Base-by-base conservation (phyloP, 2,113 vertebrate species). In the Oreocharis arfaki region DNA sequence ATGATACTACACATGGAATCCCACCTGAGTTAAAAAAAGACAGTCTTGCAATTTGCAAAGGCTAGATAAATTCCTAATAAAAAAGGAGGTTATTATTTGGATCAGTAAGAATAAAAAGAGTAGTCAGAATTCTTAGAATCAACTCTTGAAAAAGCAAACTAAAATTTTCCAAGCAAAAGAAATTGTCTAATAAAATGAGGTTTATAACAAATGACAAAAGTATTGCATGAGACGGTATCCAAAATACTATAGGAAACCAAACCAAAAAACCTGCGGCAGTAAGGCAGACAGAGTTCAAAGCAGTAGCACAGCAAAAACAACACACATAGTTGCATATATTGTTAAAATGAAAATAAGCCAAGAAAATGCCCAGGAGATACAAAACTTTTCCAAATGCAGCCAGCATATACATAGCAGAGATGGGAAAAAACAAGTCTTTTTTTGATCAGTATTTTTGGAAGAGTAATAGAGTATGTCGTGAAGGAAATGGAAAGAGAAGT, bases 331-430 rank as follows among this genome's bases (percentile, higher is more conserved):
- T 49, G 16, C 65, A 87, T 49, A 75, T 11, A 67, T 44, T 86
- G 64, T 90, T 60, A 95, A 92, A 93, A 89, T 26, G 27, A 95
- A 96, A 96, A 92, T 49, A 87, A 92, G 35, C 30, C 47, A 95
- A 92, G 80, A 86, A 95, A 84, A 93, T 70, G 44, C 94, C 83
- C 39, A 60, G 52, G 22, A 95, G 91, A 87, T 18, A 74, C 0
- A 65, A 87, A 93, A 70, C 63, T 57, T 69, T 73, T 93, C 55
- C 50, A 93, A 77, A 84, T 44, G 19, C 0, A 2, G 71, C 9
- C 33, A 95, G 83, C 39, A 81, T 7, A 70, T 17, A 47, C 10
- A 81, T 26, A 77, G 71, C 28, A 86, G 7, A 83, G 33, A 92
- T 0, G 2, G 5, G 4, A 13, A n/a, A 55, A 76, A 83, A 59